Evolutionary conservation across 1,140 invertebrate genomes (phyloP), one percentile per base, ranked within the genome.

Genomic region (Pseudomyrmex sp.): DNA sequence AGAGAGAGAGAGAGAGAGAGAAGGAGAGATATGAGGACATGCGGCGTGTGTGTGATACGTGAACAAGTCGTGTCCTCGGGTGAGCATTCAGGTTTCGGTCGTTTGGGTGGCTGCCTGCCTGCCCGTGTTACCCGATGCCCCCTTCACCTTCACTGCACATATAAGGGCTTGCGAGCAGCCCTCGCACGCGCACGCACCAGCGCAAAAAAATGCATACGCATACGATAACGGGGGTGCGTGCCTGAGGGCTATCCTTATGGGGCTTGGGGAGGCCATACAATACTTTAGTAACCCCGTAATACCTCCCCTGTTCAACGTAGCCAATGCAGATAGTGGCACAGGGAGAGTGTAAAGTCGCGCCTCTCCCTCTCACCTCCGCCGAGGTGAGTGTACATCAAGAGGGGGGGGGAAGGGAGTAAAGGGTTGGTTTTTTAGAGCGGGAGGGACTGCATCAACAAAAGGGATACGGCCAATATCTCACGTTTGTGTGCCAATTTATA

Each of bases 161-260:
- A 92, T 93, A 93, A 92, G 93, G 92, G 93, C 93, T 35, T 93
- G 92, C 92, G 56, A 88, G 70, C 56, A 68, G 50, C 7, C 82
- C 77, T 82, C 76, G 87, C 26, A 35, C 35, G 63, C 84, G 86
- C 92, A 93, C 91, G 92, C 91, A 93, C 91, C 68, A 88, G 90
- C 90, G 89, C 92, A 92, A 93, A 92, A 92, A 91, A 88, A 88
- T 93, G 91, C 92, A 92, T 92, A 93, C 91, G 92, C 93, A 92
- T 77, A 89, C 84, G 91, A 92, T 92, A 93, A 92, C 86, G 85
- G 90, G 91, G 91, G 92, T 93, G 92, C 92, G 92, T 93, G 92
- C 91, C 91, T 92, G 90, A 93, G 92, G 90, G 76, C 87, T 89
- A 89, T 89, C 88, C 88, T 89, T 89, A 89, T 89, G 88, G 88